Evolutionary conservation across 2,113 vertebrate genomes (phyloP).

Genomic region (Ancistrus triradiatus): DNA sequence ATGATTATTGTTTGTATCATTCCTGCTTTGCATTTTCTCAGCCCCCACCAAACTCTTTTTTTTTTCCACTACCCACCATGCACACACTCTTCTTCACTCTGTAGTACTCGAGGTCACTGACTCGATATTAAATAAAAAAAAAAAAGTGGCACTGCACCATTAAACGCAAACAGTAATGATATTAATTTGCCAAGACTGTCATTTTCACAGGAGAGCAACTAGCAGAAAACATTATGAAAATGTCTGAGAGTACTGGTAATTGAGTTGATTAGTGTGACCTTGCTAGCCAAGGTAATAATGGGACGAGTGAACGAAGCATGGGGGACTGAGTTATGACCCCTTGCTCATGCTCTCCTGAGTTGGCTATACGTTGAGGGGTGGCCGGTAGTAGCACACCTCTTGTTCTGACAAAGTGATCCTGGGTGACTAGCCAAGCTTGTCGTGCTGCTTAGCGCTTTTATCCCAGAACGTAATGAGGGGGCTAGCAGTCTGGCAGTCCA

Average conservation of each 20-base stretch:
- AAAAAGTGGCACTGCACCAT: slow-evolving; percentile 81
- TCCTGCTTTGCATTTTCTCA: too few species aligned
- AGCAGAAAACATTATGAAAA: slow-evolving; percentile 98
- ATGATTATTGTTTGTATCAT: neutral
- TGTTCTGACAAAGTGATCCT: slow-evolving; percentile 73
- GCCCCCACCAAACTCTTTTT: slow-evolving; percentile 15
- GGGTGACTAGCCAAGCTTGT: slow-evolving; percentile 72
- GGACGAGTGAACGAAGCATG: slow-evolving; percentile 77
- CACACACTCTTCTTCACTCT: neutral
- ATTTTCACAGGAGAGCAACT: slow-evolving; percentile 99
- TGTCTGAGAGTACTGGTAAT: slow-evolving; percentile 91
- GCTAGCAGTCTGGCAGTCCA: slow-evolving; percentile 24
- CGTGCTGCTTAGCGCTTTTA: slow-evolving; percentile 56
- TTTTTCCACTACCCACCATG: neutral
- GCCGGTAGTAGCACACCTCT: slow-evolving; percentile 60
- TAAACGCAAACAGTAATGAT: slow-evolving; percentile 92
- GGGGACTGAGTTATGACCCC: slow-evolving; percentile 75
- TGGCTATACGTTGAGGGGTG: slow-evolving; percentile 74
- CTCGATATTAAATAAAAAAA: slow-evolving; percentile 77
- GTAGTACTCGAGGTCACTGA: slow-evolving; percentile 61
- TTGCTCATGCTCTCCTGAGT: slow-evolving; percentile 22
- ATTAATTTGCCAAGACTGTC: slow-evolving; percentile 98
- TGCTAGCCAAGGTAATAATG: slow-evolving; percentile 88
- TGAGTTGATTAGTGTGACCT: slow-evolving; percentile 99
- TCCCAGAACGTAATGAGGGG: slow-evolving; percentile 53